Conservation (phyloP, 2,888 invertebrate genomes). For the Campaea margaritaria region DNA sequence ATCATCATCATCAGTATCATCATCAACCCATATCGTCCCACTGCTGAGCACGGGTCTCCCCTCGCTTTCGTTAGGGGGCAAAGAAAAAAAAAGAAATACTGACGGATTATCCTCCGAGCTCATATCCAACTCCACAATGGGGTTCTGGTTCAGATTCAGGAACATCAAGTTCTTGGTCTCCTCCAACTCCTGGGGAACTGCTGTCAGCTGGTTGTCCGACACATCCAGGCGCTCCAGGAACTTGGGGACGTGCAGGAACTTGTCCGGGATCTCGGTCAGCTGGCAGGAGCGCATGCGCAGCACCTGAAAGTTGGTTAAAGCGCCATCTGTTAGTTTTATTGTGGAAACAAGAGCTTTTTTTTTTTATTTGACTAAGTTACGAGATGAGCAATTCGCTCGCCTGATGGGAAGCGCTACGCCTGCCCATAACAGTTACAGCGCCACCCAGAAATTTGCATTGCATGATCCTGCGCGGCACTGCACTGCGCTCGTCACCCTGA, state of each 20-base stretch:
- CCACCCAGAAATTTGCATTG: too few species aligned
- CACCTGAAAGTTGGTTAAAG: conserved; percentile 69
- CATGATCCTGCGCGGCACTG: too few species aligned
- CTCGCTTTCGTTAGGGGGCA: too few species aligned
- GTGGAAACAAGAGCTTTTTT: not conserved
- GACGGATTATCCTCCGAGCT: conserved; percentile 67
- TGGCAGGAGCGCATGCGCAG: conserved; percentile 89
- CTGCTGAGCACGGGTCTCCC: too few species aligned
- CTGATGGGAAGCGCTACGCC: too few species aligned
- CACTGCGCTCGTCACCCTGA: too few species aligned
- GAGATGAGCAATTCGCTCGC: too few species aligned
- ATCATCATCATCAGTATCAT: too few species aligned
- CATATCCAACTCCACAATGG: conserved; percentile 84
- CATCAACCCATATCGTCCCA: too few species aligned
- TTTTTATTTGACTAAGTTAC: too few species aligned
- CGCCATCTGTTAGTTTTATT: conserved; percentile 19
- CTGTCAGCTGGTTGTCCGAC: conserved; percentile 86
- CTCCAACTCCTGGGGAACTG: conserved; percentile 86
- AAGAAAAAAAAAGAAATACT: too few species aligned
- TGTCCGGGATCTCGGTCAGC: conserved; percentile 86
- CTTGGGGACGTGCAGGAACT: conserved; percentile 88
- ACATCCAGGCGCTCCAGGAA: conserved; percentile 88
- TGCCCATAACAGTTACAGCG: too few species aligned
- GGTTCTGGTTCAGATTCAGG: conserved; percentile 89
- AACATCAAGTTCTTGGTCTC: conserved; percentile 86